Evolutionary conservation across 2,113 vertebrate species (phyloP), one percentile per base, ranked within the genome.

Genomic region (Rhizomys pruinosus): DNA sequence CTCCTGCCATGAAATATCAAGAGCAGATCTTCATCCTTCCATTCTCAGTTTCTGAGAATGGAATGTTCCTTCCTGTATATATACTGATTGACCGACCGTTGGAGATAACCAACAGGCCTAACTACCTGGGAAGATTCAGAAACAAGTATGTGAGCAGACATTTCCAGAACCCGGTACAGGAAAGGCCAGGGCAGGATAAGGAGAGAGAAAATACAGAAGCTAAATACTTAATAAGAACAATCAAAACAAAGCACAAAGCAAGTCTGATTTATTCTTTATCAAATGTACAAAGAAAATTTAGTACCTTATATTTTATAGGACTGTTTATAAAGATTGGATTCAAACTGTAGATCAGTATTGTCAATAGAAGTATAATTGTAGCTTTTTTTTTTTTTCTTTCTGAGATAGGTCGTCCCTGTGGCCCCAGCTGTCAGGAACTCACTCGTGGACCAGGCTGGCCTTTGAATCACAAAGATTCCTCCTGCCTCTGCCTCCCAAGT

Each of bases 221-320:
- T 63, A 78, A 89, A n/a, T 86, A 34, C 69, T 92, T 87, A 32
- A 59, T 47, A 63, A 27, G 6, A 37, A 55, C 66, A 55, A 61
- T 19, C 59, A 19, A 61, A 61, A 15, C 59, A 61, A 61, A 74
- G 11, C n/a, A 74, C 47, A 59, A 82, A 23, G 12, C 27, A 27
- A 8, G 17, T 25, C 3, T 42, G 22, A 55, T 34, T 69, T 9
- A 15, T 74, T 93, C 52, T 66, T 87, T 92, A 57, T 64, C 92
- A 34, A 78, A 73, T 4, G 64, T 57, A 69, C 32, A 81, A 78
- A 87, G 80, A 89, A 91, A 92, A 87, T 72, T 69, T 80, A 23
- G n/a, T 66, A 47, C 39, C 17, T 52, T 73, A 11, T 7, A 17
- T 61, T 90, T 63, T 13, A 39, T 69, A 79, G 90, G 39, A 59